Conservation (phyloP, 2,113 vertebrate species). For the Tragelaphus scriptus region DNA sequence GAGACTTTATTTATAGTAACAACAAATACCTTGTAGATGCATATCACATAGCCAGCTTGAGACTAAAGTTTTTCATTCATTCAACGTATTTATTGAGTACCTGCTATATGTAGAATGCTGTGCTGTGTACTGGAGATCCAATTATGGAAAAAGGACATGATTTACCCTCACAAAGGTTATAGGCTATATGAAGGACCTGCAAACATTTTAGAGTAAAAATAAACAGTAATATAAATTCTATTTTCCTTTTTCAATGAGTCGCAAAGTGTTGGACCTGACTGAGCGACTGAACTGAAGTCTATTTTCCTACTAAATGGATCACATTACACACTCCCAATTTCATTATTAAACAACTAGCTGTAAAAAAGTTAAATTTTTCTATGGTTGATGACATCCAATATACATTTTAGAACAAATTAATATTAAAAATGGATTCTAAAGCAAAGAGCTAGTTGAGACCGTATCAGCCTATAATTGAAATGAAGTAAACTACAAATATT, state of each 20-base stretch:
- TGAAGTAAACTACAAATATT: neutral
- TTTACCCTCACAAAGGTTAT: neutral
- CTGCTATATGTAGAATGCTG: neutral
- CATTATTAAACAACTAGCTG: neutral
- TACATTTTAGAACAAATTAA: neutral
- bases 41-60: neutral
- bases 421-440: neutral
- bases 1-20: neutral
- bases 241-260: neutral
- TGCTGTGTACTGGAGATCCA: neutral
- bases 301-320: slow-evolving; percentile 15
- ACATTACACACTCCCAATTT: neutral
- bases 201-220: slow-evolving; percentile 13
- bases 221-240: neutral
- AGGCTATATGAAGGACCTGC: neutral
- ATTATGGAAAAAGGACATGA: neutral
- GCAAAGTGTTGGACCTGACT: neutral
- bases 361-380: neutral
- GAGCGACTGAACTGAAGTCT: neutral
- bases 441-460: neutral
- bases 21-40: neutral
- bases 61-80: neutral
- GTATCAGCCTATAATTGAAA: neutral
- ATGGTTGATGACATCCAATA: neutral
- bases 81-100: neutral